These are phyloP conservation scores for Trichosurus vulpecula DNA, from an alignment of 2,797 vertebrate genomes.

Conservation along the genomic window DNA sequence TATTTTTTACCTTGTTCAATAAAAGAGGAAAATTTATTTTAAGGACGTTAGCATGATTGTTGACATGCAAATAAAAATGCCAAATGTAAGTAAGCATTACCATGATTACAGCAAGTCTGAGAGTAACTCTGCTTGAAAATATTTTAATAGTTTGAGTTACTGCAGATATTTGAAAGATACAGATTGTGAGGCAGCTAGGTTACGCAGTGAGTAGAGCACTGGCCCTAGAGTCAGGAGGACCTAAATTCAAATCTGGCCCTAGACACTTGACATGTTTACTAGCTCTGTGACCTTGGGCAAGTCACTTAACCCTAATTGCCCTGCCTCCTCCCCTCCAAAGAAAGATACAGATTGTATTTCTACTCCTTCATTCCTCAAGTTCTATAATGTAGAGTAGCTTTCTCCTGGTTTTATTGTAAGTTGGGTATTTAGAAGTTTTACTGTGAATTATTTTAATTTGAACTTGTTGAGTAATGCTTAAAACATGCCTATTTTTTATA, in stretches of 20 bases:
- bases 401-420: background rate
- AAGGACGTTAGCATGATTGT: background rate
- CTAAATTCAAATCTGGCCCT: no score
- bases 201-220: no score
- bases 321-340: no score
- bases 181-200: no score
- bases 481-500: background rate
- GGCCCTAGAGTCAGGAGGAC: no score
- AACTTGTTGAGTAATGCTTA: background rate
- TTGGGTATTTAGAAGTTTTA: no score
- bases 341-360: background rate
- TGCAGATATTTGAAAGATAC: background rate
- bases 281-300: no score
- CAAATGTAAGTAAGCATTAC: background rate
- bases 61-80: background rate
- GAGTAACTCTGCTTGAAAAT: background rate
- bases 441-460: background rate
- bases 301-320: no score
- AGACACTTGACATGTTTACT: no score
- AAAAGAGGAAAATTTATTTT: background rate
- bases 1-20: background rate
- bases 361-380: background rate
- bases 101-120: background rate
- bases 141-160: background rate
- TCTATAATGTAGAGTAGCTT: background rate